Conservation (phyloP, 2,888 invertebrate species). For the Leucoptera coffeella region DNA sequence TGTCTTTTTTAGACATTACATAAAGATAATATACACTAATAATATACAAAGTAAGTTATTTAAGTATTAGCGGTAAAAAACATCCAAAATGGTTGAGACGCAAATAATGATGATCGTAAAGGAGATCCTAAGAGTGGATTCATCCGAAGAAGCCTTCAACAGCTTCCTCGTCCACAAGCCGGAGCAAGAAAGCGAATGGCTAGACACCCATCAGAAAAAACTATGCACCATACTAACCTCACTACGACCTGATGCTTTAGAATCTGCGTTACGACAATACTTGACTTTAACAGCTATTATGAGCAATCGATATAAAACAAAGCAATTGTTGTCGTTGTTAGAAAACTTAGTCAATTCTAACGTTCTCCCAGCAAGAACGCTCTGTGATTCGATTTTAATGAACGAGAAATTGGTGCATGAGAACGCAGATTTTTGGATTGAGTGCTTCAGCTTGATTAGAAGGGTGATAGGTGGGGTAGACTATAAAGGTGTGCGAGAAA, state of each 20-base stretch:
- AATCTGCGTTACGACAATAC: conserved; percentile 69
- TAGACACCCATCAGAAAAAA: conserved; percentile 61
- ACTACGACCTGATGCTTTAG: conserved; percentile 65
- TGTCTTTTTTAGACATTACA: too few species aligned
- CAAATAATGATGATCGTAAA: too few species aligned
- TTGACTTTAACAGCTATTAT: conserved; percentile 65
- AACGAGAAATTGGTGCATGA: conserved; percentile 78
- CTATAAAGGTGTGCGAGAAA: conserved; percentile 91
- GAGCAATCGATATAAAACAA: conserved; percentile 69
- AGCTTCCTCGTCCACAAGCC: conserved; percentile 77
- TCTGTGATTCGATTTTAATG: conserved; percentile 80
- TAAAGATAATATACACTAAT: too few species aligned
- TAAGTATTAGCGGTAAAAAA: too few species aligned
- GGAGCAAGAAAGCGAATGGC: conserved; percentile 63
- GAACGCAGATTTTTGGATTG: conserved; percentile 84
- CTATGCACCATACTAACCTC: conserved; percentile 62
- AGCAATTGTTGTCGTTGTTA: conserved; percentile 67
- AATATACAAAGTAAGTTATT: too few species aligned
- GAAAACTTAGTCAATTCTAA: conserved; percentile 69
- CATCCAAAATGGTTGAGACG: too few species aligned
- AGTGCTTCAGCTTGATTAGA: conserved; percentile 77
- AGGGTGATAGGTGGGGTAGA: conserved; percentile 87
- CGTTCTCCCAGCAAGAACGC: conserved; percentile 69
- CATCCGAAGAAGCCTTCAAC: conserved; percentile 85
- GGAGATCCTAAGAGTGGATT: too few species aligned